Conservation (phyloP, 2,888 invertebrate genomes). For the Aphidius colemani region DNA sequence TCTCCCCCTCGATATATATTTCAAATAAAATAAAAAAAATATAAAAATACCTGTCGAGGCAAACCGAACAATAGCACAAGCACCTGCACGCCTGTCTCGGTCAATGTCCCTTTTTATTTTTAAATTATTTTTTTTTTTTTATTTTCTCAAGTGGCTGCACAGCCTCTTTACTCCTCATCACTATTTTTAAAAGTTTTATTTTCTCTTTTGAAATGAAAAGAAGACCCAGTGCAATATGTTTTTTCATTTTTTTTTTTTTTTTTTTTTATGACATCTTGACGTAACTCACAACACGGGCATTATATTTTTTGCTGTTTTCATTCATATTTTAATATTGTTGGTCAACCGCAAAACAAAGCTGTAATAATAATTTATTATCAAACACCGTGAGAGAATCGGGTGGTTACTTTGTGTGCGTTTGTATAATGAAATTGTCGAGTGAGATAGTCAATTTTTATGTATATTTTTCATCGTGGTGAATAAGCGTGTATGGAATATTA, state of each 20-base stretch:
- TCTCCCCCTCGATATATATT: no score
- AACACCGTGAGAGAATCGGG: background rate
- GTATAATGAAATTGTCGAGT: background rate
- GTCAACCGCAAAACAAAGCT: background rate
- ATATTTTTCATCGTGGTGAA: background rate
- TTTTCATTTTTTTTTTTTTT: no score
- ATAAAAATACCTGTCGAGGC: slow-evolving; percentile 31
- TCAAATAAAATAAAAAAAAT: background rate
- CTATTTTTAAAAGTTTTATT: no score
- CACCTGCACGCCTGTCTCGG: slow-evolving; percentile 10
- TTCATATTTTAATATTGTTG: background rate
- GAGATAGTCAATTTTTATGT: background rate
- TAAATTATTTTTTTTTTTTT: background rate
- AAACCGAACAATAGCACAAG: slow-evolving; percentile 11
- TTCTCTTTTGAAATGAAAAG: no score
- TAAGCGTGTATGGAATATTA: slow-evolving; percentile 8
- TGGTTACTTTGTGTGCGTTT: background rate
- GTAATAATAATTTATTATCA: background rate
- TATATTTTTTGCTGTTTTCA: background rate
- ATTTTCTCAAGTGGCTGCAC: background rate
- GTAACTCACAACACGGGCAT: background rate
- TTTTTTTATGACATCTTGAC: background rate
- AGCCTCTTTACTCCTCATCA: background rate
- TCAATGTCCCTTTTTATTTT: slow-evolving; percentile 1
- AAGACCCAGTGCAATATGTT: no score